Evolutionary conservation across 2,113 vertebrate genomes (phyloP), one percentile per base, ranked within the genome.

Genomic region (Malurus alboscapulatus): DNA sequence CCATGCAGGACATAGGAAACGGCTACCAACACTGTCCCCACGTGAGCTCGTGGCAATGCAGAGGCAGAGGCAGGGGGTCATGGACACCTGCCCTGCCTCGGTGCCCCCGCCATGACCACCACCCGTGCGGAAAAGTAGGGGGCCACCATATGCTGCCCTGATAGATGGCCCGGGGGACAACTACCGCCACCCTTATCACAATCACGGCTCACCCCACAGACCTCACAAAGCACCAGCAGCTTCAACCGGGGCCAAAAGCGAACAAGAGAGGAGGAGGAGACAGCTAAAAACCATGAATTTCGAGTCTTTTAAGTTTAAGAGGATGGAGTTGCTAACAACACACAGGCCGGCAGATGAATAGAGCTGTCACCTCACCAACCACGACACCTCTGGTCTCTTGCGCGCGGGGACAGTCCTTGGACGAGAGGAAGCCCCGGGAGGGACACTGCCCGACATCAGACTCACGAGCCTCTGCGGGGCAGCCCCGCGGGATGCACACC

Each of bases 41-140:
- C 5, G 36, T 0, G 0, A 90, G 55, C 48, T 1, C 2, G 53
- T 6, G 45, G 68, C 61, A 20, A 14, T 1, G n/a, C 8, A 3
- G 22, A 44, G 9, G 38, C 51, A 83, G 29, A 57, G 42, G 15
- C 20, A 32, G 0, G 27, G 36, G 50, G 20, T 16, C 55, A 12
- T 0, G 1, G 44, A 24, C 57, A 75, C 29, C 29, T 21, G 66
- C 30, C 29, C 40, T 68, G 26, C 7, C 22, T 36, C 2, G 7
- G 14, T 20, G 48, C 14, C 47, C 71, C 58, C 1, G 1, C 34
- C 27, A 9, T 5, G 51, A 66, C 44, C 3, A 0, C 32, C 58
- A 14, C 57, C 30, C 8, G 29, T 2, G 44, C 25, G 25, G 32
- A 44, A 36, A 30, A 0, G 11, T 2, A 1, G 15, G 42, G 30